Percentiles rank a stretch among this genome's conserved stretches.
These are phyloP conservation scores for Xerus inauris DNA, from an alignment of 2,113 vertebrate genomes.

Conservation along the genomic window DNA sequence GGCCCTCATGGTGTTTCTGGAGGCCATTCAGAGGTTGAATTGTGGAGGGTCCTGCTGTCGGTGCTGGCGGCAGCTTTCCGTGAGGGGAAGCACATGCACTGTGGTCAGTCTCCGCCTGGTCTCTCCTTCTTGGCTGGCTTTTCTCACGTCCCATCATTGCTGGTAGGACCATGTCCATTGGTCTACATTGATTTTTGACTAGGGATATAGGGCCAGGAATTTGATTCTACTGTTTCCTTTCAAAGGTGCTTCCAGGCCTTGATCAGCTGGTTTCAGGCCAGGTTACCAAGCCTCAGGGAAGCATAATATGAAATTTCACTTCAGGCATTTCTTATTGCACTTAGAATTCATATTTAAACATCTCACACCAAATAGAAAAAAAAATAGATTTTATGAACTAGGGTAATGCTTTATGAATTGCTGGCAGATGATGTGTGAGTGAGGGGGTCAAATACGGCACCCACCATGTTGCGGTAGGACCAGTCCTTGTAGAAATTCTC, in stretches of 20 bases:
- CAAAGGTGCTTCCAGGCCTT: not conserved
- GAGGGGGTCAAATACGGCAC: not conserved
- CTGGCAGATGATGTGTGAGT: not conserved
- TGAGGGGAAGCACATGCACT: not conserved
- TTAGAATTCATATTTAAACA: conserved; percentile 48
- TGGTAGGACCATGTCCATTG: not conserved
- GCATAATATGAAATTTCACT: conserved; percentile 22
- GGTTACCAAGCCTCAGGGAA: not conserved
- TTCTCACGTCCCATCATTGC: not conserved
- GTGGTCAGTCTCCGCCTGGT: not conserved
- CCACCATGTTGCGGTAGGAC: not conserved
- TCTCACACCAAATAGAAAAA: conserved; percentile 2
- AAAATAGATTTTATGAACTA: conserved; percentile 34
- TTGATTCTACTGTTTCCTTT: not conserved
- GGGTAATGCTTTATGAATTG: not conserved
- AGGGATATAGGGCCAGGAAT: not conserved
- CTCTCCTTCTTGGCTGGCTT: not conserved
- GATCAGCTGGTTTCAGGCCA: not conserved
- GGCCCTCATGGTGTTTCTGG: not conserved
- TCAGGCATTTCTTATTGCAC: conserved; percentile 34
- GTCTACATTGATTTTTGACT: not conserved
- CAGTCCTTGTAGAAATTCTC: not conserved
- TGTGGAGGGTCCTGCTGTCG: not conserved
- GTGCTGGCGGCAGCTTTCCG: too few relatives aligned
- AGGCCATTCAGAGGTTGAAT: too few relatives aligned